Percentiles rank a stretch among this genome's conserved stretches.
Evolutionary conservation across 92 coral and sea anemone species (phyloP).

Genomic region (Epizoanthus ramosus): DNA sequence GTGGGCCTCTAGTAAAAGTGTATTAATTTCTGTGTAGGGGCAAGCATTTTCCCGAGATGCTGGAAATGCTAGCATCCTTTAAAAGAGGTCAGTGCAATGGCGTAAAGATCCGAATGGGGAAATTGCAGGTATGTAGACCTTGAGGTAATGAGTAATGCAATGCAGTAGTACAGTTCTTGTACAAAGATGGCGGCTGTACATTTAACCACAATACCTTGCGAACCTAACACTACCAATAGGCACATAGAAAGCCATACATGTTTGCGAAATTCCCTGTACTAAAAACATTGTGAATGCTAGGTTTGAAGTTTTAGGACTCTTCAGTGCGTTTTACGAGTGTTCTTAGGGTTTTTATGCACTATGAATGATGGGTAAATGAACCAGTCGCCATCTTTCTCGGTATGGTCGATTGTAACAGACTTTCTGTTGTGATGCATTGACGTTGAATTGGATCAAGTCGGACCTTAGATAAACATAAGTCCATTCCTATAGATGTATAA

Average conservation of each 20-base stretch:
- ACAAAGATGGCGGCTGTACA: too few species aligned
- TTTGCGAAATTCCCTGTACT: too few species aligned
- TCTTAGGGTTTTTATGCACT: too few species aligned
- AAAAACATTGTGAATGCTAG: too few species aligned
- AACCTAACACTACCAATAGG: too few species aligned
- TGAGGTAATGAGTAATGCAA: not conserved
- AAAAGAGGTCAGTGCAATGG: conserved; percentile 94
- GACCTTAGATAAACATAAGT: not conserved
- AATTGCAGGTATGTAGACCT: conserved; percentile 63
- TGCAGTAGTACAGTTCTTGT: not conserved
- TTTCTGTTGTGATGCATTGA: not conserved
- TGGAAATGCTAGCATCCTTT: conserved; percentile 88
- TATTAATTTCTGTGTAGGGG: conserved; percentile 57
- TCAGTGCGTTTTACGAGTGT: too few species aligned
- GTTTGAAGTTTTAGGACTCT: too few species aligned
- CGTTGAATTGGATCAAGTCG: not conserved
- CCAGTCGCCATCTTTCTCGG: too few species aligned
- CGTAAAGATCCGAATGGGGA: conserved; percentile 85
- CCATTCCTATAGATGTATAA: not conserved
- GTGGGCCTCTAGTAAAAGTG: not conserved
- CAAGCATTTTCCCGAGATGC: conserved; percentile 87
- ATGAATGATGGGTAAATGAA: too few species aligned
- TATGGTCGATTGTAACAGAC: too few species aligned
- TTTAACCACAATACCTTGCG: too few species aligned
- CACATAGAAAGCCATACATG: too few species aligned